Evolutionary conservation across 1,140 invertebrate species (phyloP).

Genomic region (Drosophila pandora): DNA sequence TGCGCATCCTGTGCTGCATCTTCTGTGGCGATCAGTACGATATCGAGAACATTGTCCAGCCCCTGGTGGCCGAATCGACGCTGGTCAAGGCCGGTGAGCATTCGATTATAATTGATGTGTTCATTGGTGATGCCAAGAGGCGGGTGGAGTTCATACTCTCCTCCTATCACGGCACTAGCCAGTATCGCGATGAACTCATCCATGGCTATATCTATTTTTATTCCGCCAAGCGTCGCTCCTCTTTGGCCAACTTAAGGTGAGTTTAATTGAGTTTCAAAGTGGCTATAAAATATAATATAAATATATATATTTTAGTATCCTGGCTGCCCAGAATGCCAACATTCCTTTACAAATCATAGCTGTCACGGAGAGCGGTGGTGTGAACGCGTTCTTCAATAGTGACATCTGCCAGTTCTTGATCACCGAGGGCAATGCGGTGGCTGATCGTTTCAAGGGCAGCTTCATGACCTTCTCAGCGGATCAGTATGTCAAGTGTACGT

Average conservation of each 20-base stretch:
- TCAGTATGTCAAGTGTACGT: conserved; percentile 79
- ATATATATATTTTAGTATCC: conserved; percentile 88
- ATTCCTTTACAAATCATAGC: conserved; percentile 97
- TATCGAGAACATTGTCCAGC: conserved; percentile 94
- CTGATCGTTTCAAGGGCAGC: conserved; percentile 95
- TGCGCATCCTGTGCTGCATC: conserved; percentile 97
- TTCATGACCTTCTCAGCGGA: conserved; percentile 90
- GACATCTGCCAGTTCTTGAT: conserved; percentile 95
- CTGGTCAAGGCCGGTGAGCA: conserved; percentile 94
- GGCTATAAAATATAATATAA: background rate
- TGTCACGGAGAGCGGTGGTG: conserved; percentile 93
- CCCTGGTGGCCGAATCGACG: conserved; percentile 93
- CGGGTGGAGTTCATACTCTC: conserved; percentile 97
- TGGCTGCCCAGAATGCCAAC: conserved; percentile 97
- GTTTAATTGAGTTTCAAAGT: conserved; percentile 55
- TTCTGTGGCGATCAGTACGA: conserved; percentile 98
- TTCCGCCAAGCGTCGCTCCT: conserved; percentile 97
- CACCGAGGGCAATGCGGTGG: conserved; percentile 95
- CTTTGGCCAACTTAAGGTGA: conserved; percentile 95
- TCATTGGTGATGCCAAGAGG: conserved; percentile 94
- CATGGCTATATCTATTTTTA: conserved; percentile 98
- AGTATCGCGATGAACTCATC: conserved; percentile 95
- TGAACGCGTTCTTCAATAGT: conserved; percentile 94
- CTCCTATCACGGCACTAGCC: conserved; percentile 97
- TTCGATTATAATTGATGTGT: conserved; percentile 95